Conservation (phyloP, 2,113 vertebrate species). For the Gymnobelideus leadbeateri region DNA sequence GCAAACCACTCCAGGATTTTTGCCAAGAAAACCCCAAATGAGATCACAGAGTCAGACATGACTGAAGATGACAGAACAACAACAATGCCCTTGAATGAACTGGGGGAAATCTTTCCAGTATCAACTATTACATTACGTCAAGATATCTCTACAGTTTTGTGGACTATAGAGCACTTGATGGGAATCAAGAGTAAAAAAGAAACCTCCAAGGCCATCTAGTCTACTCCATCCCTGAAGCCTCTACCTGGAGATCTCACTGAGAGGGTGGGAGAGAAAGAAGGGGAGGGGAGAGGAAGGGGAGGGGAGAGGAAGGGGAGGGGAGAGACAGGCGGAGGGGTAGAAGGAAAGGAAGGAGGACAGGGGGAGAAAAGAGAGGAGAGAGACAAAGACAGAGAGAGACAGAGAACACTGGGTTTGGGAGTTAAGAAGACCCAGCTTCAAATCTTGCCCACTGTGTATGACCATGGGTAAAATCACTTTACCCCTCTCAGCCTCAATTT, state of each 20-base stretch:
- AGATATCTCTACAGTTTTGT: neutral
- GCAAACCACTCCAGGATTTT: neutral
- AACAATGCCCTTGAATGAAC: neutral
- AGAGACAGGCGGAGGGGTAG: no score
- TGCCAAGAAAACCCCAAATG: neutral
- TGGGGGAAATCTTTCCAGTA: neutral
- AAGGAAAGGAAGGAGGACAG: no score
- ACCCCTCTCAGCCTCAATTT: neutral
- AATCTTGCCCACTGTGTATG: neutral
- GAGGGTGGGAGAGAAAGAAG: neutral
- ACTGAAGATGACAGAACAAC: neutral
- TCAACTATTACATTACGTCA: neutral
- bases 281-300: no score
- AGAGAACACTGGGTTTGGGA: neutral
- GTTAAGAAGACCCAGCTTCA: neutral
- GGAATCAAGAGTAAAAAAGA: neutral
- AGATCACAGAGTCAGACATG: neutral
- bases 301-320: no score
- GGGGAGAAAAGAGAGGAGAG: no score
- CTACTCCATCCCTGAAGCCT: neutral
- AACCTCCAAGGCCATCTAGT: neutral
- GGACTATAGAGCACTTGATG: neutral
- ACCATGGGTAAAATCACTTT: neutral
- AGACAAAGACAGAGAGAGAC: neutral
- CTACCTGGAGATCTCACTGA: neutral